Base-by-base conservation (phyloP, 1,140 invertebrate genomes). In the Portunus trituberculatus region DNA sequence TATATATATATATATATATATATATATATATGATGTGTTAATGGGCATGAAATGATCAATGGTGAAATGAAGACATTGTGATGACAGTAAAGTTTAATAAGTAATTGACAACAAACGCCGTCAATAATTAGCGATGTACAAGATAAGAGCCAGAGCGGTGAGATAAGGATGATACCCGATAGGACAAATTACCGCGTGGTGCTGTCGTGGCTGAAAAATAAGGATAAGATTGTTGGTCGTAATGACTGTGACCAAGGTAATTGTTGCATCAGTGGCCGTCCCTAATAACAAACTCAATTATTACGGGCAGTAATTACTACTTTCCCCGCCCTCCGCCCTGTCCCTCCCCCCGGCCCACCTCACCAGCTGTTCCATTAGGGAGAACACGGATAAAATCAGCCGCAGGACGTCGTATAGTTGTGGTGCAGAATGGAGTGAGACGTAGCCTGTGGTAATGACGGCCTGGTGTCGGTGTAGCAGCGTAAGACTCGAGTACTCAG, bases 251-350 rank as follows among this genome's bases (percentile, higher is more conserved):
- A 76, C 67, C 67, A 76, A 76, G 67, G 67, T 76, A 76, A 76
- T 76, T 76, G 67, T n/a, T 76, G n/a, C 67, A 76, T 76, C 67
- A 76, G 20, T 76, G 67, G 67, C n/a, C 67, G 67, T 76, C 67
- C 67, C 67, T 76, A 76, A 76, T 76, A 76, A 76, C 67, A 76
- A 76, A 76, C 67, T 76, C 67, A 76, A 76, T 76, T 76, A 76
- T 76, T 76, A n/a, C 20, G n/a, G 67, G 20, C 67, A n/a, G 67
- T 76, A 76, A 76, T 76, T 76, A 76, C 52, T 76, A 76, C 67
- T 25, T n/a, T 76, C 16, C n/a, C 67, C 20, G 0, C 12, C 20
- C n/a, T n/a, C n/a, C n/a, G n/a, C n/a, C 39, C 39, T 39, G 39
- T 6, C 39, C 39, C 39, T 20, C 67, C 67, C 20, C 67, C n/a